Conservation (phyloP, 2,797 vertebrate genomes). For the Anniella stebbinsi region DNA sequence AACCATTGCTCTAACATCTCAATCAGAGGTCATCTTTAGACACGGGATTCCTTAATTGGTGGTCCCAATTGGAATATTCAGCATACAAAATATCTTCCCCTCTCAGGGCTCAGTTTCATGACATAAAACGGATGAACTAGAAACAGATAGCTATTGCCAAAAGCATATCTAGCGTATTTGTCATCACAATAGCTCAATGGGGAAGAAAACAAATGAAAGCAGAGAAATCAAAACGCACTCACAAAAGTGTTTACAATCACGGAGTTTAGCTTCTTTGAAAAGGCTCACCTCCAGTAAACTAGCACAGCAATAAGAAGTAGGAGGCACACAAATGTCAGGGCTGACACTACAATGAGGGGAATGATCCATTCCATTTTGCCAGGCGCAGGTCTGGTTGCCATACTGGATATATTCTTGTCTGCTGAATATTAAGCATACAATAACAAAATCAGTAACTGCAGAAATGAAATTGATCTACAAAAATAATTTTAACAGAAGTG, state of each 20-base stretch:
- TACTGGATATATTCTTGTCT: constrained; percentile 85
- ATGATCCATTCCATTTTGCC: constrained; percentile 97
- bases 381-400: constrained; percentile 84
- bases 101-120: constrained; percentile 7
- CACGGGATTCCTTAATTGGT: neutral
- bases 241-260: constrained; percentile 33
- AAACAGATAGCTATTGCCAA: neutral
- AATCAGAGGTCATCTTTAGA: neutral
- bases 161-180: neutral
- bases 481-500: neutral
- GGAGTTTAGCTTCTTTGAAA: constrained; percentile 20
- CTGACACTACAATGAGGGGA: constrained; percentile 95
- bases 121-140: constrained; percentile 37
- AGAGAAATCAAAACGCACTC: neutral
- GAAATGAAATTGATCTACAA: neutral
- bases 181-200: fast-evolving
- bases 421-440: constrained; percentile 80
- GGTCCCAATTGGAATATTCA: neutral
- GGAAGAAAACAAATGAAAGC: neutral
- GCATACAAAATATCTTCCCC: neutral
- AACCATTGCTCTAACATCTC: neutral
- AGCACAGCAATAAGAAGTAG: constrained; percentile 93
- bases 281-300: constrained; percentile 94
- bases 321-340: constrained; percentile 96
- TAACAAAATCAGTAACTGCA: constrained; percentile 49